These are phyloP conservation scores for Chloroceryle inda DNA, from an alignment of 2,797 vertebrate species.

Conservation along the genomic window DNA sequence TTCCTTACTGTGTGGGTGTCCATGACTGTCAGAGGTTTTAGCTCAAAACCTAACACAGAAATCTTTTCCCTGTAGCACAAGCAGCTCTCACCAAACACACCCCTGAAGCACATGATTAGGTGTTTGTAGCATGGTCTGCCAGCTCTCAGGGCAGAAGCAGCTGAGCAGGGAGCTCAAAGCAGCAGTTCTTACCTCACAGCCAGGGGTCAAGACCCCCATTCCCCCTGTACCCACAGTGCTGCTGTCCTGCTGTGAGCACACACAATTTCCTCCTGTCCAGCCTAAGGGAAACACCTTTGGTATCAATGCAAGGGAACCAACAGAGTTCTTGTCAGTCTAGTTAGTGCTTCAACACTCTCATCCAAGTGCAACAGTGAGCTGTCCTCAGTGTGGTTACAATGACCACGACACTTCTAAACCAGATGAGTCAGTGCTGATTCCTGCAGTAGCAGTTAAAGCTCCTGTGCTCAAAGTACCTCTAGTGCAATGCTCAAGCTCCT, in stretches of 20 bases:
- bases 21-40: not conserved
- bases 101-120: not conserved
- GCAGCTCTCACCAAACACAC: not conserved
- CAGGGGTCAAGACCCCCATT: not conserved
- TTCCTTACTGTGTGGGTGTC: not conserved
- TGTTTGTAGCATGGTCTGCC: not conserved
- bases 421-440: not conserved
- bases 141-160: not conserved
- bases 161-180: not conserved
- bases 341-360: not conserved
- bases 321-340: not conserved
- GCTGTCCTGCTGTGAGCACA: not conserved
- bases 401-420: not conserved
- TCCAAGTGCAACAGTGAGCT: not conserved
- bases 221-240: not conserved
- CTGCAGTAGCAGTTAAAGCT: not conserved
- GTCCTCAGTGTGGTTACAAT: not conserved
- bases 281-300: not conserved
- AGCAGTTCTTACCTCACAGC: not conserved
- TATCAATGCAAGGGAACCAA: not conserved
- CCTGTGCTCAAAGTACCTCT: not conserved
- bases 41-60: not conserved
- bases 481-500: not conserved
- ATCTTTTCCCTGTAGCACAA: not conserved
- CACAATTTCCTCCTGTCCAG: not conserved